Conservation (phyloP, 2,888 invertebrate genomes). For the Sylvicola fuscatus region DNA sequence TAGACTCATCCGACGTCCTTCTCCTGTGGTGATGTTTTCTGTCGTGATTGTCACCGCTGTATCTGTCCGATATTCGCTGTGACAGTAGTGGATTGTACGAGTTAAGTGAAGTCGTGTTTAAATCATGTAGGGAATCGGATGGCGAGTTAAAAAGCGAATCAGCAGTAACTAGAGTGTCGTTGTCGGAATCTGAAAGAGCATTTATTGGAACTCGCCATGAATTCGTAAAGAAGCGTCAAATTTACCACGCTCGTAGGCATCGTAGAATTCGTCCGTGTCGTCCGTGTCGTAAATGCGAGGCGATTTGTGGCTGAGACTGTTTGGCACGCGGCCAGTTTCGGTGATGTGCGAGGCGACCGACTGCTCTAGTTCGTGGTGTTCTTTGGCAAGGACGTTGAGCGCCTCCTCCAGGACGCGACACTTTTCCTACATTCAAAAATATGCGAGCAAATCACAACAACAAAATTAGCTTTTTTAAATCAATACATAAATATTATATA, state of each 20-base stretch:
- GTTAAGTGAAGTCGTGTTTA: slow-evolving; percentile 7
- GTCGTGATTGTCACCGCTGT: slow-evolving; percentile 4
- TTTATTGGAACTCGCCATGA: too few relatives aligned
- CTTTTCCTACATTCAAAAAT: slow-evolving; percentile 25
- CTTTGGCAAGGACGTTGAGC: slow-evolving; percentile 40
- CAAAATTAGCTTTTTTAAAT: slow-evolving; percentile 1
- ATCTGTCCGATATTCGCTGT: background rate
- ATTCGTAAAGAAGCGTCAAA: slow-evolving; percentile 1
- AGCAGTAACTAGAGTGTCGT: slow-evolving; percentile 20
- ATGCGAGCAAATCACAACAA: background rate
- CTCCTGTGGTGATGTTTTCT: slow-evolving; percentile 4
- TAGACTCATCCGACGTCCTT: slow-evolving; percentile 8
- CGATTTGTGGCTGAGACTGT: slow-evolving; percentile 11
- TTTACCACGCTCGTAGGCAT: slow-evolving; percentile 21
- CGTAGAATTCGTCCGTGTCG: slow-evolving; percentile 21
- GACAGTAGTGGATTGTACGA: slow-evolving; percentile 6
- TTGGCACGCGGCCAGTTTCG: slow-evolving; percentile 9
- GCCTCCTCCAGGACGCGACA: slow-evolving; percentile 45
- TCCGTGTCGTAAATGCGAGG: slow-evolving; percentile 20
- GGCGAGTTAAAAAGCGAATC: slow-evolving; percentile 11
- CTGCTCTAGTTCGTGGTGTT: slow-evolving; percentile 45
- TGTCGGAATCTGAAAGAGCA: slow-evolving; percentile 25
- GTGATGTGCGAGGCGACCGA: slow-evolving; percentile 37
- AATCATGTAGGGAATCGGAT: slow-evolving; percentile 8
- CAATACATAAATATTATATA: too few relatives aligned